phyloP scores from a whole-genome alignment of 2,113 vertebrate species.

The Coracopsis vasa region DNA sequence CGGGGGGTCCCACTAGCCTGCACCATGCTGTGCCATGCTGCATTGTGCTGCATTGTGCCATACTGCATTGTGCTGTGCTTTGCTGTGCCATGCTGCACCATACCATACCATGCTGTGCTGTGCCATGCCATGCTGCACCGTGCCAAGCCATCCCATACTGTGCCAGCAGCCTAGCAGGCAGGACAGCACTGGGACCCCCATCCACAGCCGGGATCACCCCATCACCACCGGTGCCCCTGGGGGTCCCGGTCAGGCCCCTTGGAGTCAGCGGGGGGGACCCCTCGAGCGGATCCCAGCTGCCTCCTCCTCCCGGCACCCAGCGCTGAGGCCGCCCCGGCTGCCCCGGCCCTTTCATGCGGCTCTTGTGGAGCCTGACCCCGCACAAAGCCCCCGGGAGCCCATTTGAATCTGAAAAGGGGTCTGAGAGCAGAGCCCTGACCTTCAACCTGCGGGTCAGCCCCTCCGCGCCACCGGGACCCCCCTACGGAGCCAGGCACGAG shows the following conservation, averaged over 20 bases:
- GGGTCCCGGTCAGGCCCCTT: too few species aligned
- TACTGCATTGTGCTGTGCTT: too few species aligned
- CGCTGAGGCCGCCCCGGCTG: background rate
- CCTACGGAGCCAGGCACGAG: accelerated
- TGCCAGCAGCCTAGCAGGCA: background rate
- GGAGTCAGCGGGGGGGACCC: background rate
- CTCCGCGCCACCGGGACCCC: background rate
- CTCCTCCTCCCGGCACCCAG: background rate
- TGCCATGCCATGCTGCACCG: background rate
- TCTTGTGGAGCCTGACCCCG: slow-evolving; percentile 14
- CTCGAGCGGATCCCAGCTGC: background rate
- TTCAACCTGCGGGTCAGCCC: slow-evolving; percentile 77
- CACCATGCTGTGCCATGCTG: background rate
- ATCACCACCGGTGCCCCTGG: accelerated
- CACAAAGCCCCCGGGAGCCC: slow-evolving; percentile 58
- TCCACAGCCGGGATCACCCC: background rate
- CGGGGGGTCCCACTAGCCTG: background rate
- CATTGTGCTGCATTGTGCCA: background rate
- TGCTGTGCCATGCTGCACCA: background rate
- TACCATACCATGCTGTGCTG: too few species aligned
- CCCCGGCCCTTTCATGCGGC: background rate
- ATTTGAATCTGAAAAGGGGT: slow-evolving; percentile 81
- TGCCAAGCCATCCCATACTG: background rate
- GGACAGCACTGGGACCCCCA: background rate
- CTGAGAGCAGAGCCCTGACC: slow-evolving; percentile 80